phyloP scores from a whole-genome alignment of 2,888 invertebrate genomes.

The Philonicus albiceps region DNA sequence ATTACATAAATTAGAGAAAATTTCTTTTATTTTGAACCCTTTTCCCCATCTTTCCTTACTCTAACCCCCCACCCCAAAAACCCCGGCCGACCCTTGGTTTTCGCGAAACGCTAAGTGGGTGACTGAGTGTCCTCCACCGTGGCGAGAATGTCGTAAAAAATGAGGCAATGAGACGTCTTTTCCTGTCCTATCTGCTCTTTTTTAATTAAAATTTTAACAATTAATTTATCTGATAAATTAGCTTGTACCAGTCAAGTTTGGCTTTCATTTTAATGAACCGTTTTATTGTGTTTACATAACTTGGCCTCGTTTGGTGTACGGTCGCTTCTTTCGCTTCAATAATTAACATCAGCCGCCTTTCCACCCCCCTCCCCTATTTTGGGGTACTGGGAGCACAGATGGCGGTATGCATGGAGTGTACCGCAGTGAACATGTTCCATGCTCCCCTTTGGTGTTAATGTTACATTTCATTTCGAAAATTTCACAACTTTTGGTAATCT shows the following conservation, averaged over 20 bases:
- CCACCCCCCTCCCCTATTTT: background rate
- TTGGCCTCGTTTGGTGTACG: constrained; percentile 32
- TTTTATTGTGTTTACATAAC: constrained; percentile 45
- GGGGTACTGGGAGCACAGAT: background rate
- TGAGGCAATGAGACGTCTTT: constrained; percentile 44
- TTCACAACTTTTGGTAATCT: background rate
- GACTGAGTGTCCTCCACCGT: constrained; percentile 30
- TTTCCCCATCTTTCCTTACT: background rate
- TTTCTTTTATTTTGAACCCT: constrained; percentile 45
- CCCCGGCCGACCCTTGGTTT: background rate
- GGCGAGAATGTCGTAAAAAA: constrained; percentile 39
- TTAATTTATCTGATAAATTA: constrained; percentile 50
- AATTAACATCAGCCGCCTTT: background rate
- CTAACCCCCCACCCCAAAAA: background rate
- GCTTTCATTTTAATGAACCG: constrained; percentile 47
- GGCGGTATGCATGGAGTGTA: background rate
- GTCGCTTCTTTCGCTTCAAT: constrained; percentile 12
- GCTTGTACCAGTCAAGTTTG: constrained; percentile 45
- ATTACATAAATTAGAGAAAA: constrained; percentile 50
- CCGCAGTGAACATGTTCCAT: background rate
- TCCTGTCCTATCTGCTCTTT: constrained; percentile 36
- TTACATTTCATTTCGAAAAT: background rate
- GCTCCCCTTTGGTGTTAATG: background rate
- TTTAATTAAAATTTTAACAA: constrained; percentile 48
- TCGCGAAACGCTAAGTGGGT: constrained; percentile 10